phyloP scores from a whole-genome alignment of 2,113 vertebrate genomes.

The Columba janthina region DNA sequence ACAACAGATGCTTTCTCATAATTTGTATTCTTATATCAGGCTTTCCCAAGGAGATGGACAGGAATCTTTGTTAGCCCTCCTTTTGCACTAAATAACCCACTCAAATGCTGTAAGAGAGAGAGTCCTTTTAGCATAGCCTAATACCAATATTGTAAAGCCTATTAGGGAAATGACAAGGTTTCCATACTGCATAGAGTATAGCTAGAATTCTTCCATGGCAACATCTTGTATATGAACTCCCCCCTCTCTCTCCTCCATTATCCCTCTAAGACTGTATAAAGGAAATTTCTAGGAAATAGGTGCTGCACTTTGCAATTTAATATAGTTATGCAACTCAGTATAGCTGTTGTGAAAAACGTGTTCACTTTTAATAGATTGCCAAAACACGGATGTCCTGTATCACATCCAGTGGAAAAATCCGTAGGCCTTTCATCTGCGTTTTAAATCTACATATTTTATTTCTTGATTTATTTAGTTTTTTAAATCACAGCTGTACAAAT shows the following conservation, averaged over 20 bases:
- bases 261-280: background rate
- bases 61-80: background rate
- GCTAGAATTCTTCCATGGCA: background rate
- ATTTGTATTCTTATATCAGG: background rate
- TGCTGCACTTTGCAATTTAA: background rate
- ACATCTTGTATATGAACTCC: background rate
- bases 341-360: fast-evolving
- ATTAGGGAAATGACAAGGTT: background rate
- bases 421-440: background rate
- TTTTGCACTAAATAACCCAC: background rate
- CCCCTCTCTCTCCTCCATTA: background rate
- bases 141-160: background rate
- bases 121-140: background rate
- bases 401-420: background rate
- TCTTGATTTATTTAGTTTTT: background rate
- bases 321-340: too few species aligned
- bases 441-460: background rate
- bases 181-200: too few species aligned
- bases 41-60: background rate
- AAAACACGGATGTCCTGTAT: background rate
- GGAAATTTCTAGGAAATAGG: background rate
- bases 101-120: background rate
- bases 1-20: background rate
- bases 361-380: background rate
- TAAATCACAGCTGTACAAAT: background rate